Evolutionary conservation across 2,113 vertebrate genomes (phyloP).

Genomic region (Amia ocellicauda): DNA sequence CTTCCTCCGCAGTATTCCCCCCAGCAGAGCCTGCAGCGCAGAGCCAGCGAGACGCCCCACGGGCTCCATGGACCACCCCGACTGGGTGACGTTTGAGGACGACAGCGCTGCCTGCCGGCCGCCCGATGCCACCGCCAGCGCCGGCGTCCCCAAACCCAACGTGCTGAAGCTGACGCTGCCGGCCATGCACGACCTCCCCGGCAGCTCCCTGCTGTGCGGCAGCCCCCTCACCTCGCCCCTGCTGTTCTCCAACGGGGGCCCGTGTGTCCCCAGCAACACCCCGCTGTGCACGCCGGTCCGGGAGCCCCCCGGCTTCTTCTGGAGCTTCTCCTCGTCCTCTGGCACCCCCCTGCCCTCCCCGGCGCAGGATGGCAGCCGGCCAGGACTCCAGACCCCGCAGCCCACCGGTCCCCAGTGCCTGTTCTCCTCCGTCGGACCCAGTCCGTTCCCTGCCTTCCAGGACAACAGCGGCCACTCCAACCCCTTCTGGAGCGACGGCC

Average conservation of each 20-base stretch:
- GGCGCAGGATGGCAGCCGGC: slow-evolving; percentile 35
- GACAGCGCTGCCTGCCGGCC: slow-evolving; percentile 69
- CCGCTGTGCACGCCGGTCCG: slow-evolving; percentile 83
- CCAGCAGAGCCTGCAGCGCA: no score
- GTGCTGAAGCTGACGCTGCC: slow-evolving; percentile 82
- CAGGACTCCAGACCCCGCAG: slow-evolving; percentile 43
- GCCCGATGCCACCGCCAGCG: slow-evolving; percentile 60
- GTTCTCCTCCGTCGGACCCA: slow-evolving; percentile 41
- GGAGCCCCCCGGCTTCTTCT: slow-evolving; percentile 68
- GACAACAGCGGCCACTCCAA: slow-evolving; percentile 77
- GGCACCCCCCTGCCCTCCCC: slow-evolving; percentile 40
- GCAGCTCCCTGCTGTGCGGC: slow-evolving; percentile 61
- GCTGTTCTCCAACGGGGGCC: slow-evolving; percentile 73
- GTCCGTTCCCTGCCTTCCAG: slow-evolving; percentile 61
- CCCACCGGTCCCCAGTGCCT: neutral
- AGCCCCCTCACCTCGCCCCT: slow-evolving; percentile 79
- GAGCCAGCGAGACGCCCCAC: no score
- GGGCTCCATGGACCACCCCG: slow-evolving; percentile 87
- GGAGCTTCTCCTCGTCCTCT: slow-evolving; percentile 50
- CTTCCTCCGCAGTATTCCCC: no score
- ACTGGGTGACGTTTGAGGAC: slow-evolving; percentile 96
- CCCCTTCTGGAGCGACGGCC: slow-evolving; percentile 80
- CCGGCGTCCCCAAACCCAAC: slow-evolving; percentile 73
- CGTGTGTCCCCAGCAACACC: slow-evolving; percentile 80
- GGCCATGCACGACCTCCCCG: slow-evolving; percentile 67